These are phyloP conservation scores for Aphodius granarius DNA, from an alignment of 2,888 invertebrate species.

Conservation along the genomic window DNA sequence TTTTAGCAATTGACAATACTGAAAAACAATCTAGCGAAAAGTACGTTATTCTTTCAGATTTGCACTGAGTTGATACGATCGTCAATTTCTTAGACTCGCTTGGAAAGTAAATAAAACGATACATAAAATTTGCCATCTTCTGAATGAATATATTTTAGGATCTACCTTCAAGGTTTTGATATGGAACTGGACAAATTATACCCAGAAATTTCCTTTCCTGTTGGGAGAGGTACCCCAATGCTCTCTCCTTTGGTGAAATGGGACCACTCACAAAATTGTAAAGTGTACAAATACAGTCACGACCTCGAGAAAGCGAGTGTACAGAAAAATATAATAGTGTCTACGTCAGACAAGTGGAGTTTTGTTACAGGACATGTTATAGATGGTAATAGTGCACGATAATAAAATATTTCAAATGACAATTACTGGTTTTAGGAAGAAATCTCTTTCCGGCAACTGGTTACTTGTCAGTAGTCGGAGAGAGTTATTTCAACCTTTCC, in stretches of 20 bases:
- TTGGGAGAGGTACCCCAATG: constrained; percentile 83
- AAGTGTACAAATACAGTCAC: constrained; percentile 68
- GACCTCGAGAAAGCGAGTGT: constrained; percentile 70
- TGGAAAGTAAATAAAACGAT: background rate
- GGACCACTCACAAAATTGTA: constrained; percentile 82
- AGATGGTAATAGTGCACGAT: constrained; percentile 65
- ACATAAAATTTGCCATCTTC: background rate
- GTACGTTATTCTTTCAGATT: background rate
- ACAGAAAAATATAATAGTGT: constrained; percentile 64
- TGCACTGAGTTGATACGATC: background rate
- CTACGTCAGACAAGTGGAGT: constrained; percentile 67
- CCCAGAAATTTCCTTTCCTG: constrained; percentile 76
- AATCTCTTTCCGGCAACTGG: constrained; percentile 64
- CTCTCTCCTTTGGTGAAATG: constrained; percentile 82
- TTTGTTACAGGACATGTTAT: constrained; percentile 80
- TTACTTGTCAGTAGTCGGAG: constrained; percentile 57
- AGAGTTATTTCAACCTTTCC: constrained; percentile 56
- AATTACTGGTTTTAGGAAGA: constrained; percentile 42
- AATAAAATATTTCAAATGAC: background rate
- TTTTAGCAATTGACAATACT: background rate
- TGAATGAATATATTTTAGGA: constrained; percentile 55
- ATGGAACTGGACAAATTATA: constrained; percentile 77
- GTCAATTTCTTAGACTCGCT: background rate
- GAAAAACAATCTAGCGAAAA: background rate
- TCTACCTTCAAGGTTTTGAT: constrained; percentile 77